Evolutionary conservation across 1,140 invertebrate species (phyloP).

Genomic region (Drosophila ogumai): DNA sequence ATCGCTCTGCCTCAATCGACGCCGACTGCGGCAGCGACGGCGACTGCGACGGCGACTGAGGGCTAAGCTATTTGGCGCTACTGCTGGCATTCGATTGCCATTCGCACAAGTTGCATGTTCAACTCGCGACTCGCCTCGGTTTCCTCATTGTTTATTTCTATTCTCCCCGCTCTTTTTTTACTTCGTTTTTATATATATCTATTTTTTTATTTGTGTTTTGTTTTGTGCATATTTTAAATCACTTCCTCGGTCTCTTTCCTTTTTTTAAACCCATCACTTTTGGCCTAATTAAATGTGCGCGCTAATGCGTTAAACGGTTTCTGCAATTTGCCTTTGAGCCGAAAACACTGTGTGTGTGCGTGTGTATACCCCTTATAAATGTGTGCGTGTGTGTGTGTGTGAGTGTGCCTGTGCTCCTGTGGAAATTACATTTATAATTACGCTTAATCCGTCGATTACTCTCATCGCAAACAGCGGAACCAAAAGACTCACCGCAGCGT

Average conservation of each 20-base stretch:
- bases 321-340: slow-evolving; percentile 32
- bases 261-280: neutral
- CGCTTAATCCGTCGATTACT: slow-evolving; percentile 39
- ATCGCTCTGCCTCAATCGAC: slow-evolving; percentile 26
- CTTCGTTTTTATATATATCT: slow-evolving; percentile 20
- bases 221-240: slow-evolving; percentile 61
- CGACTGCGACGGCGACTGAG: slow-evolving; percentile 17
- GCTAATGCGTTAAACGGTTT: slow-evolving; percentile 46
- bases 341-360: neutral
- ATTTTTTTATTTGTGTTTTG: slow-evolving; percentile 57
- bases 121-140: slow-evolving; percentile 34
- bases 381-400: neutral
- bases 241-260: neutral
- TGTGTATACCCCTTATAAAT: too few species aligned
- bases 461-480: slow-evolving; percentile 25
- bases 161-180: slow-evolving; percentile 1
- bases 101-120: slow-evolving; percentile 75
- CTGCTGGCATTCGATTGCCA: slow-evolving; percentile 61
- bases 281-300: slow-evolving; percentile 50
- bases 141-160: slow-evolving; percentile 21
- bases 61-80: slow-evolving; percentile 22
- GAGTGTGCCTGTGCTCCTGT: slow-evolving; percentile 13
- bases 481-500: slow-evolving; percentile 9
- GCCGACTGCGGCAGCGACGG: slow-evolving; percentile 3
- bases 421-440: slow-evolving; percentile 55